Base-by-base conservation (phyloP, 2,888 invertebrate genomes). In the Lasioglossum oenotherae region DNA sequence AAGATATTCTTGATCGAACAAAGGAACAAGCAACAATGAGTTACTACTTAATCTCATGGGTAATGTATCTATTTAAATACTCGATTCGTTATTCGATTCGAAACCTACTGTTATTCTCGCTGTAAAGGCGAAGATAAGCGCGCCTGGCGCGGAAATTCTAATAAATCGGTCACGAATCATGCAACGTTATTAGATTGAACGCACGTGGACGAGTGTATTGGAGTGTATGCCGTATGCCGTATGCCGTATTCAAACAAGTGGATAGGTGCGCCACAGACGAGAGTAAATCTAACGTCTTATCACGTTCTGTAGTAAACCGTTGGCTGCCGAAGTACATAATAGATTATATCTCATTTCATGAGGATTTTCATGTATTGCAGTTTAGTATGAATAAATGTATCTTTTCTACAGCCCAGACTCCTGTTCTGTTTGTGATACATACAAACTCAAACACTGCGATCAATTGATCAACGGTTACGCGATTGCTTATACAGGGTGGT, bases 41-140 rank as follows among this genome's bases (percentile, higher is more conserved):
- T 41, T 86, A 85, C 74, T 78, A n/a, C 10, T 74, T 86, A 53
- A 31, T 86, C 19, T 86, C 86, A 57, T 86, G 86, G 86, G 86
- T 86, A 86, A 86, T 23, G 75, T 57, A 57, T 57, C 57, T 85
- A 57, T 57, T n/a, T 85, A 84, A n/a, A 44, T 46, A 46, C 46
- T 46, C 57, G 31, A 35, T 74, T 74, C 19, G 53, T 60, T 64
- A 16, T 38, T 69, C n/a, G n/a, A n/a, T n/a, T n/a, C n/a, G 19
- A 16, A 46, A 46, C n/a, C 4, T 46, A n/a, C 38, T 16, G 41
- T 73, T 57, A 19, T 38, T 77, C 19, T 64, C 12, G n/a, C 35
- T 64, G 53, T 16, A 6, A 53, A 84, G 10, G n/a, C 23, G 4
- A 44, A 84, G 23, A 12, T 19, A 44, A 23, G 8, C 41, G 27